phyloP scores from a whole-genome alignment of 2,113 vertebrate genomes.

The Oryctolagus cuniculus region mOryCun1.1 NC_091447.1:10379001-10379500 shows the following conservation, averaged over 20 bases:
- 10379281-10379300: constrained; percentile 35
- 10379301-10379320: neutral
- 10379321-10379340: constrained; percentile 24
- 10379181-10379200: constrained; percentile 64
- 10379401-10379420: neutral
- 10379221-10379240: constrained; percentile 33
- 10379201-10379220: constrained; percentile 41
- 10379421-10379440: neutral
- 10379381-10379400: neutral
- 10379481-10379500: constrained; percentile 27
- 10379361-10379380: neutral
- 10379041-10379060: constrained; percentile 35
- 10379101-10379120: neutral
- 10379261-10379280: constrained; percentile 57
- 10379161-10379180: constrained; percentile 61
- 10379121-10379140: constrained; percentile 47
- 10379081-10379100: neutral
- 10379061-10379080: neutral
- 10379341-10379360: constrained; percentile 29
- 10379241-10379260: constrained; percentile 56
- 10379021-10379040: constrained; percentile 31
- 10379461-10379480: neutral
- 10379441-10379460: neutral
- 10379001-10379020: constrained; percentile 35
- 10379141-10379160: neutral